phyloP scores from a whole-genome alignment of 2,113 vertebrate genomes.

The Platichthys flesus region DNA sequence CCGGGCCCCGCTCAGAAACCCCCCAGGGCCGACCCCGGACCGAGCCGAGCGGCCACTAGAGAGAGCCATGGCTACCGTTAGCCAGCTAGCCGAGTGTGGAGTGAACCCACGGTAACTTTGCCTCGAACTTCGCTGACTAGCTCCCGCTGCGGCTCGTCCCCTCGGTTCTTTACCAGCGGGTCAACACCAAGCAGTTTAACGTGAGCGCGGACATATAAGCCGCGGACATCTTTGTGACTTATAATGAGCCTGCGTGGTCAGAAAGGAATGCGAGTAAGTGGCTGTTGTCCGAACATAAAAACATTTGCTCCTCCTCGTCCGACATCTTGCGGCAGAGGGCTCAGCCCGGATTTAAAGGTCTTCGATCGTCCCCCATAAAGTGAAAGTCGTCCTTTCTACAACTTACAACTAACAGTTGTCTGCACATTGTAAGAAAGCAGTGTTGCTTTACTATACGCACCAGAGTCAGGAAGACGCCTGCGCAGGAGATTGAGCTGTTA shows the following conservation, averaged over 20 bases:
- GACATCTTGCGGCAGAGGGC: conserved; percentile 71
- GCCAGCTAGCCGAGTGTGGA: conserved; percentile 40
- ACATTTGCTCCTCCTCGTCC: conserved; percentile 67
- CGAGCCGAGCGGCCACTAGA: neutral
- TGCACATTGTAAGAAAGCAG: neutral
- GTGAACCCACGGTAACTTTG: conserved; percentile 35
- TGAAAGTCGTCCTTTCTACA: fast-evolving
- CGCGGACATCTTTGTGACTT: neutral
- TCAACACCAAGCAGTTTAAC: neutral
- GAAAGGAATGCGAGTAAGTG: conserved; percentile 51
- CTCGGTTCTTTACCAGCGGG: neutral
- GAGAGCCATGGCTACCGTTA: conserved; percentile 51
- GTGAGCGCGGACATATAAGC: fast-evolving
- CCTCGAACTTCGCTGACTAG: conserved; percentile 44
- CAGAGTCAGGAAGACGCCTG: too few relatives aligned
- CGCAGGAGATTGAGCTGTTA: too few relatives aligned
- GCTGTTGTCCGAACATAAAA: conserved; percentile 26
- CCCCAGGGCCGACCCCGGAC: neutral
- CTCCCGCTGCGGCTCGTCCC: too few relatives aligned
- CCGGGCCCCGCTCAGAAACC: neutral
- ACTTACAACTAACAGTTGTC: neutral
- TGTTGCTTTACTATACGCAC: neutral
- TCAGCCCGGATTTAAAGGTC: neutral
- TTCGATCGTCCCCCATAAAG: neutral
- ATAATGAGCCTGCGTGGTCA: conserved; percentile 21